phyloP scores from a whole-genome alignment of 1,140 invertebrate genomes.

The Papilio xuthus region DNA sequence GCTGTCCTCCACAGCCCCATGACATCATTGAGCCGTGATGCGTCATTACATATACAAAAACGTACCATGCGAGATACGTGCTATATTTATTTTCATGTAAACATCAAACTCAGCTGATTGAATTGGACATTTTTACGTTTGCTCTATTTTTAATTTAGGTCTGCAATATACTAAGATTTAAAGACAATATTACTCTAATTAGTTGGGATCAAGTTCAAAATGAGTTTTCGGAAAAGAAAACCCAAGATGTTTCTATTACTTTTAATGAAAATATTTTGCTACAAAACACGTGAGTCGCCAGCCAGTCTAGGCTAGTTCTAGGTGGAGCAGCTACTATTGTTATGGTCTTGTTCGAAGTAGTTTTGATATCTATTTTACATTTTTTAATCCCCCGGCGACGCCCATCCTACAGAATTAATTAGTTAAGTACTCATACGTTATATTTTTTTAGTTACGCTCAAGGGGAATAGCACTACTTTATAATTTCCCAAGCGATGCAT shows the following conservation, averaged over 20 bases:
- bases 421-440: neutral
- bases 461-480: neutral
- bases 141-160: neutral
- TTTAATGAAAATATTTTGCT: too few species aligned
- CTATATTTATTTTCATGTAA: conserved; percentile 30
- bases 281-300: too few species aligned
- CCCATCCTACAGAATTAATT: neutral
- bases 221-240: too few species aligned
- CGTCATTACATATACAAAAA: conserved; percentile 35
- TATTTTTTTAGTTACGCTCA: neutral
- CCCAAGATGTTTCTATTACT: too few species aligned
- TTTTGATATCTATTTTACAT: too few species aligned
- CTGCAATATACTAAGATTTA: neutral
- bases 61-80: neutral
- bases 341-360: too few species aligned
- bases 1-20: conserved; percentile 13
- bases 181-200: neutral
- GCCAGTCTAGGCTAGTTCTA: too few species aligned
- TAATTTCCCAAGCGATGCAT: conserved; percentile 30
- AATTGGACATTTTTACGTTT: neutral
- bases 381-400: neutral
- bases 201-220: neutral
- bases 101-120: conserved; percentile 30
- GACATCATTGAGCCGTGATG: conserved; percentile 34
- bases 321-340: too few species aligned